Evolutionary conservation across 2,888 invertebrate genomes (phyloP).

Genomic region (Flexamia atlantica): DNA sequence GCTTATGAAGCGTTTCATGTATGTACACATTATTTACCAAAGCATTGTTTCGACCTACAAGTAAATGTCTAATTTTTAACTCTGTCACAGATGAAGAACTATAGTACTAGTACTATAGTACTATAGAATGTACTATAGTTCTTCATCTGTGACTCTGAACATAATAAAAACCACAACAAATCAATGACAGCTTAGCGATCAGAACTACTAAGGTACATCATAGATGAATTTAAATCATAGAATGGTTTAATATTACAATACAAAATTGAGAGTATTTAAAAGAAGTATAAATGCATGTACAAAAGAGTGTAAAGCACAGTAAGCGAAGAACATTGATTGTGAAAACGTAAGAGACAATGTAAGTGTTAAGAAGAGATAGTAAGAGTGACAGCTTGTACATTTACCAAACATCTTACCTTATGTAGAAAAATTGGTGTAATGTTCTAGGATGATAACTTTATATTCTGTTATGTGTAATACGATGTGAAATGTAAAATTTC

Average conservation of each 20-base stretch:
- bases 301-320: not conserved
- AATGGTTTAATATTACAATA: too few relatives aligned
- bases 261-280: too few relatives aligned
- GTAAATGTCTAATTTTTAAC: not conserved
- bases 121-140: too few relatives aligned
- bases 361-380: not conserved
- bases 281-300: not conserved
- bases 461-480: too few relatives aligned
- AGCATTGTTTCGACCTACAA: not conserved
- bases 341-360: not conserved
- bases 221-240: too few relatives aligned
- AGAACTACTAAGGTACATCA: not conserved
- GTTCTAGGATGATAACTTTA: not conserved
- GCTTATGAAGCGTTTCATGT: not conserved
- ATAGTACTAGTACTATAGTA: too few relatives aligned
- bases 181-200: not conserved
- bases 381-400: not conserved
- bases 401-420: not conserved
- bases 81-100: not conserved
- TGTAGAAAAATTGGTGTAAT: conserved; percentile 12
- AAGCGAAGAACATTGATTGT: conserved; percentile 16
- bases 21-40: not conserved
- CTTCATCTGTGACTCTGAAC: too few relatives aligned
- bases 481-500: too few relatives aligned
- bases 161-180: too few relatives aligned